phyloP scores from a whole-genome alignment of 2,113 vertebrate species.

The Thymallus thymallus region DNA sequence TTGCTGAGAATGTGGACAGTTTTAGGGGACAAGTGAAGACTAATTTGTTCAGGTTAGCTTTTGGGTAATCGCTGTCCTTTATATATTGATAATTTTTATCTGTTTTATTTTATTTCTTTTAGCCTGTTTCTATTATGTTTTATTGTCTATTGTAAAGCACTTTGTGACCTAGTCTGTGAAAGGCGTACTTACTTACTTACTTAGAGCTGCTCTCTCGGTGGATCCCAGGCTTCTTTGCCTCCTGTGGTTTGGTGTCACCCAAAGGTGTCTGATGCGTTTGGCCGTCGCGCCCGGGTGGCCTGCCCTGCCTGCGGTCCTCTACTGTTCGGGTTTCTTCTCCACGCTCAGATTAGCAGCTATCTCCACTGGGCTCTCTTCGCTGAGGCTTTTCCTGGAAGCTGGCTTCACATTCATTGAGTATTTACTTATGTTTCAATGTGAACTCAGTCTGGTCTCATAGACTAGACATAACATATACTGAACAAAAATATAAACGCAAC shows the following conservation, averaged over 20 bases:
- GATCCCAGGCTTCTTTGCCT: slow-evolving; percentile 41
- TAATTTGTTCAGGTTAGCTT: too few relatives aligned
- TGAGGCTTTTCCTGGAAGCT: slow-evolving; percentile 62
- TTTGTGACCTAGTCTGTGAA: too few relatives aligned
- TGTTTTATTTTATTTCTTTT: too few relatives aligned
- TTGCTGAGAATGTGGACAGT: too few relatives aligned
- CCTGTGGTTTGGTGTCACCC: slow-evolving; percentile 66
- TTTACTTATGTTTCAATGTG: slow-evolving; percentile 66
- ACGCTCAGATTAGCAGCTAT: slow-evolving; percentile 69
- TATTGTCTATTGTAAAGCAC: too few relatives aligned
- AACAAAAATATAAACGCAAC: too few relatives aligned
- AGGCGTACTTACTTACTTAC: too few relatives aligned
- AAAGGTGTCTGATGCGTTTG: slow-evolving; percentile 68
- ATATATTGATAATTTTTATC: too few relatives aligned
- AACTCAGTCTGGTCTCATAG: slow-evolving; percentile 49
- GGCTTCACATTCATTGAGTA: slow-evolving; percentile 53
- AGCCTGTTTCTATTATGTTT: too few relatives aligned
- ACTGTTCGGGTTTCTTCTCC: slow-evolving; percentile 64
- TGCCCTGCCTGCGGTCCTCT: slow-evolving; percentile 54
- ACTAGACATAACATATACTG: too few relatives aligned
- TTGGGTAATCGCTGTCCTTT: too few relatives aligned
- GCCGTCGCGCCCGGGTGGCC: slow-evolving; percentile 54
- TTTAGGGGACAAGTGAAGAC: too few relatives aligned
- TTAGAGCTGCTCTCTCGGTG: slow-evolving; percentile 18
- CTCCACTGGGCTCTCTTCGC: slow-evolving; percentile 50